Evolutionary conservation across 2,113 vertebrate species (phyloP), one percentile per base, ranked within the genome.

Genomic region (Pteronura brasiliensis): DNA sequence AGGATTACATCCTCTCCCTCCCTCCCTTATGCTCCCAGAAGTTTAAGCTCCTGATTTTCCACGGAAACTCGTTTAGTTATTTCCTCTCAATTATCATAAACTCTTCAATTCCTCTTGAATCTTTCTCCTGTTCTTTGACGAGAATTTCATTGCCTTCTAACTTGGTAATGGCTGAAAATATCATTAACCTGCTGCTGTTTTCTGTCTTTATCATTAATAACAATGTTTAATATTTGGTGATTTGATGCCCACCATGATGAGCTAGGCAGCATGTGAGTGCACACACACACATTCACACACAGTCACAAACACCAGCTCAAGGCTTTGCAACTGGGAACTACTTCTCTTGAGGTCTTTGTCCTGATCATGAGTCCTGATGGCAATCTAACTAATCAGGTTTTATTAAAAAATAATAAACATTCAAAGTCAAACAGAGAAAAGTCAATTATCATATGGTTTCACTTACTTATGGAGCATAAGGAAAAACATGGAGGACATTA

Each of bases 81-180:
- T 96, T 97, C 82, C 65, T 88, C n/a, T 89, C 57, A 90, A 55
- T 82, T 93, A 94, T 20, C 42, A 85, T 85, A 84, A 86, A 74
- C 25, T 67, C 61, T 93, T 84, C 21, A 61, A 34, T 88, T 71
- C 20, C 6, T 92, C 97, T 92, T 55, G 20, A 96, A 21, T 47
- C 72, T 95, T 61, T 90, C 49, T 80, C 84, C 34, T 88, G n/a
- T 91, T 85, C n/a, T 95, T 17, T 67, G 10, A 31, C 34, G 79
- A 17, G n/a, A 69, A 61, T 88, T 90, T 72, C 47, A 88, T 47
- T 94, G n/a, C 15, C 20, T 72, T 93, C 27, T 82, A 55, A 77
- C 29, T 72, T 96, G 47, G 18, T 31, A 88, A 52, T 85, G 67
- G 29, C 55, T 91, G 21, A 77, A 84, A 90, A 86, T 52, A 52